Evolutionary conservation across 2,888 invertebrate genomes (phyloP).

Genomic region (Copidosoma aretas): DNA sequence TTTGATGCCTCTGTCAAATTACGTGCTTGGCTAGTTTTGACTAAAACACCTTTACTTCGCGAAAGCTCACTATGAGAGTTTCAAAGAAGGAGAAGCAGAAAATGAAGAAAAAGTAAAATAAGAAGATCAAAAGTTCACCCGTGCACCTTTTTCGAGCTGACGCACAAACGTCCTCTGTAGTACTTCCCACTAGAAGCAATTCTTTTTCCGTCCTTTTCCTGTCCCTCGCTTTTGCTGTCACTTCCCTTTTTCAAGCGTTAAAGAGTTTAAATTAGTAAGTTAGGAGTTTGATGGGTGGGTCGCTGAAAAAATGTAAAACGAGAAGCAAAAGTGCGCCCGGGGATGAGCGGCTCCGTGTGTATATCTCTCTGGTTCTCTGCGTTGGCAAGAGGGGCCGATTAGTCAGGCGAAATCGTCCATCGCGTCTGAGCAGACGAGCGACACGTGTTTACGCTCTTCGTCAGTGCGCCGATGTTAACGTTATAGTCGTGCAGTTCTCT

Average conservation of each 20-base stretch:
- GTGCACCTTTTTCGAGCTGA: conserved; percentile 16
- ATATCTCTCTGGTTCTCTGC: background rate
- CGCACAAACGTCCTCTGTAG: conserved; percentile 26
- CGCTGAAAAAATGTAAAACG: background rate
- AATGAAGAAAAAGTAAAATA: too few species aligned
- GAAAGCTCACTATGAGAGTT: background rate
- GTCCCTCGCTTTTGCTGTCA: background rate
- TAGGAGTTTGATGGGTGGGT: background rate
- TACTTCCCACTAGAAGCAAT: conserved; percentile 28
- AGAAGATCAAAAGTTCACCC: conserved; percentile 37
- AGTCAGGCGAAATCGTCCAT: conserved; percentile 63
- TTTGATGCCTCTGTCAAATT: conserved; percentile 10
- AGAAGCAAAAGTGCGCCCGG: background rate
- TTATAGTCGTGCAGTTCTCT: conserved; percentile 17
- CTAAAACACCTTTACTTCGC: conserved; percentile 10
- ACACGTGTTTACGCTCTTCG: conserved; percentile 54
- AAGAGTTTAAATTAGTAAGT: background rate
- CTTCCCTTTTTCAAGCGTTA: background rate
- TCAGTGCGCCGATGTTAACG: background rate
- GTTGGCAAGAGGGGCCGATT: conserved; percentile 54
- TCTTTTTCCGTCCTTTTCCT: conserved; percentile 18
- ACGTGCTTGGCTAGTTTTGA: conserved; percentile 16
- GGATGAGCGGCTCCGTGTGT: conserved; percentile 3
- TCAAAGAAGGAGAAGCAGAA: conserved; percentile 22
- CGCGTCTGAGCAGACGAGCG: conserved; percentile 62